These are phyloP conservation scores for Trissolcus japonicus DNA, from an alignment of 2,888 invertebrate species.

Conservation along the genomic window DNA sequence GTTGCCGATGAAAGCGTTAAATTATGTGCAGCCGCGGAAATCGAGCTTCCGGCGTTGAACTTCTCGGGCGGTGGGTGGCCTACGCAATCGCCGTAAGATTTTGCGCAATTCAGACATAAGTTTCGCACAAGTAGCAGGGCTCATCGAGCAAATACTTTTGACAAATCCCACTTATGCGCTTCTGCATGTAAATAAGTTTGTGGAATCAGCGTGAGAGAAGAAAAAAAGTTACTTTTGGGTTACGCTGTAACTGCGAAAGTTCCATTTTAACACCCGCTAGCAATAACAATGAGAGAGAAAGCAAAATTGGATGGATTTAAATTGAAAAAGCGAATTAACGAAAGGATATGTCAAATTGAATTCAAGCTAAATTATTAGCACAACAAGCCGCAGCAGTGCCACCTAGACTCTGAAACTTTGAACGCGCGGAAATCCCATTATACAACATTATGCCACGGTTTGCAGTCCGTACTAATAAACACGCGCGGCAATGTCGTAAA, in stretches of 20 bases:
- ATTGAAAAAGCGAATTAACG: too few relatives aligned
- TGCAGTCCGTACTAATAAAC: conserved; percentile 41
- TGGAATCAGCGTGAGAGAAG: too few relatives aligned
- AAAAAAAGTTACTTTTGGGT: too few relatives aligned
- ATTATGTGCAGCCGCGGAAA: conserved; percentile 27
- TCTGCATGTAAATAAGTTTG: conserved; percentile 17
- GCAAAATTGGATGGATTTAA: too few relatives aligned
- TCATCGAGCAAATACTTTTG: conserved; percentile 23
- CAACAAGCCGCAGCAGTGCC: conserved; percentile 19
- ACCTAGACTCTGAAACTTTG: conserved; percentile 34
- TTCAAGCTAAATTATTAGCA: background rate
- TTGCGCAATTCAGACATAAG: conserved; percentile 25
- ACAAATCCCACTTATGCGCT: conserved; percentile 22
- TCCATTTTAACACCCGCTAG: too few relatives aligned
- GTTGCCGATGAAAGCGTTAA: conserved; percentile 30
- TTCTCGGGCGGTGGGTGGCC: background rate
- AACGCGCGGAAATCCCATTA: conserved; percentile 44
- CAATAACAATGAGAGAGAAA: too few relatives aligned
- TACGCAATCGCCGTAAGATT: conserved; percentile 19
- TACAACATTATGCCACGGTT: conserved; percentile 43
- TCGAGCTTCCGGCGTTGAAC: conserved; percentile 12
- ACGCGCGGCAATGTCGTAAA: conserved; percentile 38
- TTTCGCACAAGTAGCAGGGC: conserved; percentile 21
- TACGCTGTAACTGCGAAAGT: too few relatives aligned
- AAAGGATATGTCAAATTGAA: too few relatives aligned